Evolutionary conservation across 2,888 invertebrate genomes (phyloP).

Genomic region (Andrena chrysosceles): DNA sequence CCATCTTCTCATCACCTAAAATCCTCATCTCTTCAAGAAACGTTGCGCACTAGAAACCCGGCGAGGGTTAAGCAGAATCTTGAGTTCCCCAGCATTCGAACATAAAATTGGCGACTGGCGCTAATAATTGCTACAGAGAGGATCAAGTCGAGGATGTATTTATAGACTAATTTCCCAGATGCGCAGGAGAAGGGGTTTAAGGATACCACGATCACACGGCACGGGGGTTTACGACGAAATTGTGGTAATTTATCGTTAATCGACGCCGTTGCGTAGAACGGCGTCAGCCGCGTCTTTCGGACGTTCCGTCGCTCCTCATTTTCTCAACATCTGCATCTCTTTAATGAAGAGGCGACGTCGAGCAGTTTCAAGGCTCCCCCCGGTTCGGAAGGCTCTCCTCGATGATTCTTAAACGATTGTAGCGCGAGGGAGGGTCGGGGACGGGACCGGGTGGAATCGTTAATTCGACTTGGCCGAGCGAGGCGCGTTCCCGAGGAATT

Average conservation of each 20-base stretch:
- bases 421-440: neutral
- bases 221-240: constrained; percentile 40
- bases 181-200: constrained; percentile 9
- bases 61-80: too few relatives aligned
- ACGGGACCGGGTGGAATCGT: constrained; percentile 1
- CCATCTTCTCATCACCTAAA: too few relatives aligned
- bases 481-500: constrained; percentile 25
- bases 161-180: constrained; percentile 24
- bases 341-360: constrained; percentile 56
- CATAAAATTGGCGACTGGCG: too few relatives aligned
- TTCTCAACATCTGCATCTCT: constrained; percentile 49
- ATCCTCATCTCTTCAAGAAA: too few relatives aligned
- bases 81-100: too few relatives aligned
- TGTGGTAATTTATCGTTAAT: constrained; percentile 45
- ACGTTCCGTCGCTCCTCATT: constrained; percentile 4
- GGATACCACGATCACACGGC: constrained; percentile 2
- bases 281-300: constrained; percentile 3
- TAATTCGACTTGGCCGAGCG: constrained; percentile 37
- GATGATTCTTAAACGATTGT: constrained; percentile 45
- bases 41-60: too few relatives aligned
- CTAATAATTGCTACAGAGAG: neutral
- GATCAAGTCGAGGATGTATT: constrained; percentile 21
- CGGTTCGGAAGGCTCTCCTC: constrained; percentile 22
- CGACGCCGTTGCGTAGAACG: constrained; percentile 9
- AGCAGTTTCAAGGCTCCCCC: constrained; percentile 41